These are phyloP conservation scores for Iselma pallidipennis DNA, from an alignment of 2,888 invertebrate genomes.

Conservation along the genomic window DNA sequence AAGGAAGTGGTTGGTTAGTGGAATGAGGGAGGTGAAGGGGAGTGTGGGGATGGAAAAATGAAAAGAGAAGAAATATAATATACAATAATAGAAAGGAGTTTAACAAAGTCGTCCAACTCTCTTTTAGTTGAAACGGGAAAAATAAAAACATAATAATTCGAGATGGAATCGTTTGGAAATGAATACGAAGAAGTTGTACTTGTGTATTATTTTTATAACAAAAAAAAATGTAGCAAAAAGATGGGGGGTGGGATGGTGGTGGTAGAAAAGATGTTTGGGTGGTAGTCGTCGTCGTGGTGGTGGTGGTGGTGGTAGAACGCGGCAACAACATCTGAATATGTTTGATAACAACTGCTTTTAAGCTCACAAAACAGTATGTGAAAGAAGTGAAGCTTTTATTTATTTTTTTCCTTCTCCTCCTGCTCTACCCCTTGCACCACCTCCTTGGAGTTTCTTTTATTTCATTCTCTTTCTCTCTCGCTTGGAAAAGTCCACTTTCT, in stretches of 20 bases:
- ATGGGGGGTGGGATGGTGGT: not conserved
- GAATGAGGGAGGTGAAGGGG: no score
- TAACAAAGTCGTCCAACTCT: conserved; percentile 41
- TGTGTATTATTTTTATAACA: not conserved
- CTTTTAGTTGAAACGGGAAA: no score
- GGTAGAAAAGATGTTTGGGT: not conserved
- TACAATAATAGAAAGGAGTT: conserved; percentile 37
- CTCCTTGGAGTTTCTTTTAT: conserved; percentile 39
- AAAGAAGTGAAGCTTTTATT: conserved; percentile 48
- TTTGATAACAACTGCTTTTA: conserved; percentile 51
- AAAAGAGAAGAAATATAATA: no score
- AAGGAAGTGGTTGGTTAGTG: no score
- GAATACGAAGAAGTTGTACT: conserved; percentile 24
- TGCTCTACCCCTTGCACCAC: not conserved
- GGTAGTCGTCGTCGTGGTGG: no score
- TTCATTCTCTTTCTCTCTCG: conserved; percentile 46
- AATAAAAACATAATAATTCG: conserved; percentile 53
- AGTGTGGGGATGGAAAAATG: not conserved
- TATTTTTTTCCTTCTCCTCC: conserved; percentile 31
- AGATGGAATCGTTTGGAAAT: conserved; percentile 53
- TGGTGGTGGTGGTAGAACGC: conserved; percentile 9
- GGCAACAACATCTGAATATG: conserved; percentile 42
- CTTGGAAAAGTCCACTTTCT: conserved; percentile 55
- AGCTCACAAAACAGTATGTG: conserved; percentile 48
- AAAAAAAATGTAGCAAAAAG: no score